Percentiles rank a stretch among this genome's conserved stretches.
phyloP scores from a whole-genome alignment of 2,113 vertebrate genomes.

The Tretioscincus oriximinensis region DNA sequence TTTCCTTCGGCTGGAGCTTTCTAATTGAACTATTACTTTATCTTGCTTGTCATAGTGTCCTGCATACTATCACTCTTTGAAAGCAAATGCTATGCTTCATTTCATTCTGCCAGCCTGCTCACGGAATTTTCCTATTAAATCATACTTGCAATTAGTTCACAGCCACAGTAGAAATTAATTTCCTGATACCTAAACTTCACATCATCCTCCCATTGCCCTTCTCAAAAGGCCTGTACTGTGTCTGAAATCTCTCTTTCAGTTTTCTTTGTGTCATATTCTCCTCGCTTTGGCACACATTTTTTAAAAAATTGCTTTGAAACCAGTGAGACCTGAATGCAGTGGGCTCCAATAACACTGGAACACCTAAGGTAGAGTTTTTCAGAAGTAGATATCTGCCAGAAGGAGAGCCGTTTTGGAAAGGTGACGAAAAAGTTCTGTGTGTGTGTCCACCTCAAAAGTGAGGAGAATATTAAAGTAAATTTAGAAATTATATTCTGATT shows the following conservation, averaged over 20 bases:
- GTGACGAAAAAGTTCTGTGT: too few relatives aligned
- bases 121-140: slow-evolving; percentile 49
- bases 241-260: neutral
- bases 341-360: too few relatives aligned
- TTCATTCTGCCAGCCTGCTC: slow-evolving; percentile 42
- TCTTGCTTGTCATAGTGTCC: slow-evolving; percentile 52
- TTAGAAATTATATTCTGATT: too few relatives aligned
- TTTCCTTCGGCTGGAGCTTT: slow-evolving; percentile 49
- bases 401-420: too few relatives aligned
- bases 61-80: slow-evolving; percentile 31
- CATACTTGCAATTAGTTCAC: slow-evolving; percentile 25
- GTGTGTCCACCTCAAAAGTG: too few relatives aligned
- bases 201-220: neutral
- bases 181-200: slow-evolving; percentile 15
- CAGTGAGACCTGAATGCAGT: neutral
- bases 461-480: too few relatives aligned
- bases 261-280: too few relatives aligned
- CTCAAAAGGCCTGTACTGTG: slow-evolving; percentile 9
- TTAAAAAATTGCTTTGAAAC: neutral
- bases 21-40: slow-evolving; percentile 51
- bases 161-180: slow-evolving; percentile 26
- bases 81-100: neutral
- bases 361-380: too few relatives aligned
- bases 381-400: too few relatives aligned
- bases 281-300: neutral